A percentile compares a stretch with the other conserved stretches of the same genome.
Evolutionary conservation across 2,888 invertebrate species (phyloP).

Genomic region (Epinotia bilunana): DNA sequence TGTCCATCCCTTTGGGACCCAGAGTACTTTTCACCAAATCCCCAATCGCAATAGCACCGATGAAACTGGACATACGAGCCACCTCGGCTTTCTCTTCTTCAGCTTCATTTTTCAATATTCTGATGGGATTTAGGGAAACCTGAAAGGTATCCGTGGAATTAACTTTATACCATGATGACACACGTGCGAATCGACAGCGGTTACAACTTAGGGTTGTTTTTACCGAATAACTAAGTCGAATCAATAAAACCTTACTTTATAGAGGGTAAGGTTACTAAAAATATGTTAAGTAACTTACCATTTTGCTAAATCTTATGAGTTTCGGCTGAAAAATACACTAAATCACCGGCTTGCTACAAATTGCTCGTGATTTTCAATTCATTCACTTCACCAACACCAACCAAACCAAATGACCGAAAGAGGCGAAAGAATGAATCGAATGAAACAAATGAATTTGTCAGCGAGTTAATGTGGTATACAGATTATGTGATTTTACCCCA

Average conservation of each 20-base stretch:
- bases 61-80: conserved; percentile 98
- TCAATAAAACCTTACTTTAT: neutral
- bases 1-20: conserved; percentile 99
- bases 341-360: conserved; percentile 39
- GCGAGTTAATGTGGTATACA: too few species aligned
- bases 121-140: conserved; percentile 96
- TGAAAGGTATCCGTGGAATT: conserved; percentile 62
- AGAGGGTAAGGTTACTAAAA: neutral
- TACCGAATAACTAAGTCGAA: conserved; percentile 2
- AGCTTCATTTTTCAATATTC: conserved; percentile 97
- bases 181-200: conserved; percentile 64
- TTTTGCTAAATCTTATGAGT: conserved; percentile 35
- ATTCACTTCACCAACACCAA: neutral
- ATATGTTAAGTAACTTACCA: conserved; percentile 46
- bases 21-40: conserved; percentile 99
- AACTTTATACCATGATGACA: conserved; percentile 53
- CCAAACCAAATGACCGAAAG: conserved; percentile 13
- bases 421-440: conserved; percentile 13
- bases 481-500: too few species aligned
- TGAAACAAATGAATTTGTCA: neutral
- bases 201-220: conserved; percentile 49
- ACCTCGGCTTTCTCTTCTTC: conserved; percentile 99
- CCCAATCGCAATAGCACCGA: conserved; percentile 99
- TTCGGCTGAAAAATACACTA: conserved; percentile 18
- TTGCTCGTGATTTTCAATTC: conserved; percentile 36